Evolutionary conservation across 2,888 invertebrate genomes (phyloP), one percentile per base, ranked within the genome.

Genomic region (Itoplectis maculator): DNA sequence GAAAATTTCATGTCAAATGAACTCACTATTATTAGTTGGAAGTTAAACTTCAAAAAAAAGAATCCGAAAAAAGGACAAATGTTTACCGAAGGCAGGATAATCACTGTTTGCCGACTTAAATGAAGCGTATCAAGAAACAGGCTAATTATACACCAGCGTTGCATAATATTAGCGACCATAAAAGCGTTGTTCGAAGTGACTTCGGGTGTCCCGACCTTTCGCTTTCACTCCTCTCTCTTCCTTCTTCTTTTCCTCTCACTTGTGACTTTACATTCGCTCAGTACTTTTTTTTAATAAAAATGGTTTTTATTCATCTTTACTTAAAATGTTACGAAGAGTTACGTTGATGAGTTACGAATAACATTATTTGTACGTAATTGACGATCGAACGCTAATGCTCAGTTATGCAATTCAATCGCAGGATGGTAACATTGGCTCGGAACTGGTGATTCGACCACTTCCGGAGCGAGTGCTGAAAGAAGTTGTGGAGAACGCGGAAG

Each of bases 341-440:
- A n/a, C n/a, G n/a, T n/a, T n/a, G n/a, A n/a, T n/a, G n/a, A n/a
- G n/a, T n/a, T n/a, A n/a, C 11, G 2, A 9, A 42, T 42, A 11
- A 42, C 9, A 8, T 42, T 42, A 42, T 4, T 8, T 42, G 5
- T 42, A 42, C 13, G 7, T 8, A 42, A 42, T 7, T 23, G 11
- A 54, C 23, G 23, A 23, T 23, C 23, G 4, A 54, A 2, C 4
- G 4, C 20, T 11, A 23, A 54, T 18, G 18, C 23, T 54, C 23
- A 23, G 13, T 54, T 54, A 3, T 54, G 11, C 11, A 20, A 54
- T 35, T 35, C 45, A 66, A 63, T 68, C 40, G 35, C 68, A 98
- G 98, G 97, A 98, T 93, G 98, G 98, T 87, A 97, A 97, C 88
- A 97, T 98, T 86, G 98, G 98, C 84, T 95, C 97, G 92, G 96